Conservation (phyloP, 1,140 invertebrate genomes). For the Sarcophaga peregrina region DNA sequence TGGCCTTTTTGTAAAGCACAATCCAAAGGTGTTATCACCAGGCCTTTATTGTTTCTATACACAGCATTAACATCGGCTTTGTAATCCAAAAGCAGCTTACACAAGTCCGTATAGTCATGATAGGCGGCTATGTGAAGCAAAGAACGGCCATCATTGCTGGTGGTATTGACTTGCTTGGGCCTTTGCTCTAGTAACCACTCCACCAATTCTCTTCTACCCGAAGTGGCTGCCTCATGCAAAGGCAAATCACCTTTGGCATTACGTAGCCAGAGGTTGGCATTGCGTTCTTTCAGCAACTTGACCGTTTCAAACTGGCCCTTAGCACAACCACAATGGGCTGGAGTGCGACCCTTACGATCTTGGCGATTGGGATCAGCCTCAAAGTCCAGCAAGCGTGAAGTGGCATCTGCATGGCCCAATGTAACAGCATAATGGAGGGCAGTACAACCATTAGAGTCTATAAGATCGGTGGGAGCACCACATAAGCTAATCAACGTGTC, state of each 20-base stretch:
- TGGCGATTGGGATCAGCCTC: slow-evolving; percentile 92
- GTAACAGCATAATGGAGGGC: slow-evolving; percentile 96
- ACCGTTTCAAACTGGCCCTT: slow-evolving; percentile 87
- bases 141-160: slow-evolving; percentile 92
- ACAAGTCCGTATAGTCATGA: slow-evolving; percentile 94
- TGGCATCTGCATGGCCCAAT: slow-evolving; percentile 93
- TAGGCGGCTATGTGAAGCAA: slow-evolving; percentile 94
- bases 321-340: slow-evolving; percentile 85
- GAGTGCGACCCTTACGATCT: slow-evolving; percentile 89
- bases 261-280: slow-evolving; percentile 90
- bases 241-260: slow-evolving; percentile 92
- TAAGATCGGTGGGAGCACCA: slow-evolving; percentile 84
- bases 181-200: slow-evolving; percentile 86
- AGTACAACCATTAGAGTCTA: slow-evolving; percentile 93
- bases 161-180: slow-evolving; percentile 85
- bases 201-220: slow-evolving; percentile 87
- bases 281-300: slow-evolving; percentile 75
- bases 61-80: slow-evolving; percentile 85
- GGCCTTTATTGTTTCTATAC: slow-evolving; percentile 83
- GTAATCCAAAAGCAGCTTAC: slow-evolving; percentile 86
- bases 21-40: slow-evolving; percentile 89
- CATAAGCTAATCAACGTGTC: slow-evolving; percentile 91
- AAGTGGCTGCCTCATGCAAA: slow-evolving; percentile 93
- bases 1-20: slow-evolving; percentile 87
- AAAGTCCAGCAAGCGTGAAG: slow-evolving; percentile 85